Base-by-base conservation (phyloP, 2,888 invertebrate species). In the Philaethria dido region DNA sequence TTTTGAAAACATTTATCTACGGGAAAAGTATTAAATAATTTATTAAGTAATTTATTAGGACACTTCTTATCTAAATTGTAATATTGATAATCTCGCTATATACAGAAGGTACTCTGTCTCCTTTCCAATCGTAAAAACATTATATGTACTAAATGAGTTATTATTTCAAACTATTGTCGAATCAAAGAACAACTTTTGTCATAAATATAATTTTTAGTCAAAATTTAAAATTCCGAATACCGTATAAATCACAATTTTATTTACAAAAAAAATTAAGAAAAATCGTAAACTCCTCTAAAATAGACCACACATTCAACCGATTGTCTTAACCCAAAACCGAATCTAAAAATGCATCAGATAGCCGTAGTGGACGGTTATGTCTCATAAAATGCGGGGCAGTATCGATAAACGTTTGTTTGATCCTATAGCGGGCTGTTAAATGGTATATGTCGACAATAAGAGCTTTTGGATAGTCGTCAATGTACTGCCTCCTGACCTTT, bases 261-360 rank as follows among this genome's bases (percentile, higher is more conserved):
- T n/a, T n/a, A 14, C 3, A 29, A 18, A 11, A 55, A 48, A 22
- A 59, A 22, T 18, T 42, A 9, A 4, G 4, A 25, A 29, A 52
- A 69, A 50, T 42, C 73, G 71, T 76, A 70, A n/a, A 2, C 22
- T 62, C 69, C 67, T 71, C 11, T 68, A 6, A 44, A 75, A 79
- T 77, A 66, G 13, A 72, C 80, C 83, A 80, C 48, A 57, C 70
- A 39, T 60, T 13, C 29, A 74, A 68, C 64, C 85, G 80, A 90
- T 89, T 90, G 91, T 91, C 87, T 89, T 88, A 85, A 89, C 88
- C 90, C 82, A 84, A 84, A 86, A 84, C 82, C 81, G 84, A 78
- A 82, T 83, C 85, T 89, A 89, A 90, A 91, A 91, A 91, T 91
- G 86, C 85, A 86, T 86, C 86, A 83, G 86, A 86, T 86, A 85